Percentiles rank a stretch among this genome's conserved stretches.
Conservation (phyloP, 2,797 vertebrate species). For the Petrocephalus sullivani region DNA sequence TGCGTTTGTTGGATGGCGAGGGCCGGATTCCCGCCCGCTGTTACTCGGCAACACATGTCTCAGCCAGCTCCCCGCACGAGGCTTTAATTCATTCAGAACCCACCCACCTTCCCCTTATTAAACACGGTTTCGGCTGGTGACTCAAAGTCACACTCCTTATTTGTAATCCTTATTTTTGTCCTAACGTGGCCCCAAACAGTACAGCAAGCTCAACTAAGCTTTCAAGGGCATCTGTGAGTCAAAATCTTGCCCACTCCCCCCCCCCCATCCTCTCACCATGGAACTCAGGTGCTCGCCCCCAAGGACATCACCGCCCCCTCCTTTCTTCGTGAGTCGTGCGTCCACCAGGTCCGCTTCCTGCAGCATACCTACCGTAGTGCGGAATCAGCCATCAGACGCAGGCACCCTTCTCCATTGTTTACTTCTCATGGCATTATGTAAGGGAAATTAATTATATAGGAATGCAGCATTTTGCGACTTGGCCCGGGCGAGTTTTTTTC, state of each 20-base stretch:
- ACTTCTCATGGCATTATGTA: conserved; percentile 38
- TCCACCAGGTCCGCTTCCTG: background rate
- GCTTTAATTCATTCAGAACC: conserved; percentile 20
- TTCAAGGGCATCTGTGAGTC: conserved; percentile 9
- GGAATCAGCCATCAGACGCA: background rate
- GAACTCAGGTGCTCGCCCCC: background rate
- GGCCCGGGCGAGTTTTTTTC: conserved; percentile 18
- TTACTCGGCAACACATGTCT: conserved; percentile 18
- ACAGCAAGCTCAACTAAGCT: conserved; percentile 20
- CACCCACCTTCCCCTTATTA: conserved; percentile 24
- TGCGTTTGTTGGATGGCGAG: background rate
- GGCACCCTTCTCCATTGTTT: conserved; percentile 22
- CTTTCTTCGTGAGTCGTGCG: background rate
- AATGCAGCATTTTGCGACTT: conserved; percentile 29
- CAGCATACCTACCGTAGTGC: background rate
- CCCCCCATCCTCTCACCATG: background rate
- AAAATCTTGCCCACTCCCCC: background rate
- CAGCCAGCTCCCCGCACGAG: conserved; percentile 19
- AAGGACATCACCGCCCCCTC: background rate
- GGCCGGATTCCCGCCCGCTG: conserved; percentile 20
- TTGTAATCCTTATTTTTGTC: conserved; percentile 29
- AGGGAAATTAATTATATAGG: conserved; percentile 28
- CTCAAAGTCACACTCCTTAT: conserved; percentile 33
- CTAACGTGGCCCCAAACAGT: conserved; percentile 32
- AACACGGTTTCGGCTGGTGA: conserved; percentile 30